phyloP scores from a whole-genome alignment of 2,113 vertebrate genomes.

The Zeus faber region DNA sequence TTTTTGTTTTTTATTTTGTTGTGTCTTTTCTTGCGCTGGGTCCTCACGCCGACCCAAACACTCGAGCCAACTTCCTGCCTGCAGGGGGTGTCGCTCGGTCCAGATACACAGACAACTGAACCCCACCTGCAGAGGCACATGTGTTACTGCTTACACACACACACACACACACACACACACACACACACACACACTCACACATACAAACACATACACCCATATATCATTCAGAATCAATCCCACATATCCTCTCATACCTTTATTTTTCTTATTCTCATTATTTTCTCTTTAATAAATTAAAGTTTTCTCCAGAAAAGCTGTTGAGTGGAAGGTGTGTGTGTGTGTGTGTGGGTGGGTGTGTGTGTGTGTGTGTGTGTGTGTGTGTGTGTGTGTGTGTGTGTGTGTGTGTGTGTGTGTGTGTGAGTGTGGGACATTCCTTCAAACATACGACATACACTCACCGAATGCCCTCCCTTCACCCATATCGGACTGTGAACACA shows the following conservation, averaged over 20 bases:
- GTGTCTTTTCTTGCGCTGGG: background rate
- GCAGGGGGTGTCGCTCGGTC: background rate
- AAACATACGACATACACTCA: slow-evolving; percentile 29
- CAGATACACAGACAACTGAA: background rate
- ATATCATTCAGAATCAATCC: background rate
- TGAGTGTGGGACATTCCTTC: slow-evolving; percentile 39
- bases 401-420: background rate
- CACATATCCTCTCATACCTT: background rate
- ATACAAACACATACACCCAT: background rate
- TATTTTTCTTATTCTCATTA: background rate
- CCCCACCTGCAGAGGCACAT: no score
- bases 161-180: background rate
- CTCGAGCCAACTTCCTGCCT: background rate
- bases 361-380: background rate
- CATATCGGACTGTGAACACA: background rate
- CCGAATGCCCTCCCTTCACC: slow-evolving; percentile 35
- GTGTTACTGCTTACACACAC: background rate
- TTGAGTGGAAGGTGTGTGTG: background rate
- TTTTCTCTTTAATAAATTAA: background rate
- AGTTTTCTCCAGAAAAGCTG: background rate
- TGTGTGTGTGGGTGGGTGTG: background rate
- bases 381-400: slow-evolving; percentile 5
- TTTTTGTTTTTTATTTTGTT: no score
- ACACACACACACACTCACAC: background rate
- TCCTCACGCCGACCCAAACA: background rate